These are phyloP conservation scores for Atherix ibis DNA, from an alignment of 2,888 invertebrate genomes.

Conservation along the genomic window DNA sequence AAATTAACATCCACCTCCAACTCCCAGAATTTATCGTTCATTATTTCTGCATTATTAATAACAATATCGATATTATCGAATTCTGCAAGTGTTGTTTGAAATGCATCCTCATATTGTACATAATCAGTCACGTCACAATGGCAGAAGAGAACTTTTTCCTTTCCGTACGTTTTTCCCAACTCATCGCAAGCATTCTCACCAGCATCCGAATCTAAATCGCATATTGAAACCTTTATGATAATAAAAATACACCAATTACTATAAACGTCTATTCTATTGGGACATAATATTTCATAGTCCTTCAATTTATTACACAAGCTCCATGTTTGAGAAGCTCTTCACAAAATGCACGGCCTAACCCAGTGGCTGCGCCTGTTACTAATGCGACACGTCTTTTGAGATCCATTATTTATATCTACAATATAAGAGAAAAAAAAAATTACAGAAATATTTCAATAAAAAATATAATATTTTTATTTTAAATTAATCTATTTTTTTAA, in stretches of 20 bases:
- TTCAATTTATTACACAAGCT: conserved; percentile 47
- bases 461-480: background rate
- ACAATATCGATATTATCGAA: conserved; percentile 61
- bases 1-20: conserved; percentile 61
- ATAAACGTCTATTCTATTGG: background rate
- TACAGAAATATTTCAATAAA: background rate
- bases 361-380: conserved; percentile 57
- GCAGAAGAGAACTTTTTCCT: conserved; percentile 54
- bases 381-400: conserved; percentile 57
- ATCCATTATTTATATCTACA: conserved; percentile 37
- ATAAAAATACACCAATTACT: background rate
- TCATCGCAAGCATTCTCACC: conserved; percentile 53
- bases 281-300: too few relatives aligned
- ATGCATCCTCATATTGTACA: conserved; percentile 62
- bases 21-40: conserved; percentile 63
- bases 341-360: conserved; percentile 55
- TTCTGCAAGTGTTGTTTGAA: conserved; percentile 53
- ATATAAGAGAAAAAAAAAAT: background rate
- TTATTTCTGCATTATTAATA: conserved; percentile 64
- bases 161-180: conserved; percentile 45
- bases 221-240: conserved; percentile 48
- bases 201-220: conserved; percentile 54
- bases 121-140: conserved; percentile 65
- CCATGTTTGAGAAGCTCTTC: conserved; percentile 56
- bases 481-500: background rate